These are phyloP conservation scores for Eurystomus glaucurus DNA, from an alignment of 2,797 vertebrate genomes.

Conservation along the genomic window DNA sequence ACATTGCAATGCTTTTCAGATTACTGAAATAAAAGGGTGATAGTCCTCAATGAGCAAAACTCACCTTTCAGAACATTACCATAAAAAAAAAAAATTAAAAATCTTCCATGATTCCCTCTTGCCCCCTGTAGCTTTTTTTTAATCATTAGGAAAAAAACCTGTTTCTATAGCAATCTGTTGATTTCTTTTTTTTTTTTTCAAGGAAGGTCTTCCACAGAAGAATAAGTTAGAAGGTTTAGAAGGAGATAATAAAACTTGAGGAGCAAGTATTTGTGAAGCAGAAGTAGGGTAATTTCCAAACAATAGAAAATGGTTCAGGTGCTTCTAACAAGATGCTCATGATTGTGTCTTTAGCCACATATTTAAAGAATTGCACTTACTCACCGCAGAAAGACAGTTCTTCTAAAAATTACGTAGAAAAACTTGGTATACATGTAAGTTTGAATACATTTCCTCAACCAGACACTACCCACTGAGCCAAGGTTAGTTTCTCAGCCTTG, in stretches of 20 bases:
- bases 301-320: background rate
- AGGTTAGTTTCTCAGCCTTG: background rate
- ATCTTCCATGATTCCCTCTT: background rate
- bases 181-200: background rate
- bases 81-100: background rate
- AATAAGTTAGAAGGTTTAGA: background rate
- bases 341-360: background rate
- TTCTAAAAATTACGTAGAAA: background rate
- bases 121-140: background rate
- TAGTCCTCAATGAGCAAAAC: background rate
- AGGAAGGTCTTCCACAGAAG: background rate
- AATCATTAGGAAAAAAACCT: background rate
- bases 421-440: fast-evolving
- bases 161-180: background rate
- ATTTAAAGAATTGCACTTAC: background rate
- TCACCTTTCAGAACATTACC: background rate
- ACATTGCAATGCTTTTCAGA: background rate
- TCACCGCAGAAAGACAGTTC: background rate
- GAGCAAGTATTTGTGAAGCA: background rate
- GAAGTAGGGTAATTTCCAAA: background rate
- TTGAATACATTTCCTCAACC: background rate
- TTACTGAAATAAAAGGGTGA: background rate
- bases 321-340: background rate
- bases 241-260: background rate
- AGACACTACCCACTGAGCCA: background rate